These are phyloP conservation scores for Anser brachyrhynchus DNA, from an alignment of 2,113 vertebrate genomes.

Conservation along the genomic window DNA sequence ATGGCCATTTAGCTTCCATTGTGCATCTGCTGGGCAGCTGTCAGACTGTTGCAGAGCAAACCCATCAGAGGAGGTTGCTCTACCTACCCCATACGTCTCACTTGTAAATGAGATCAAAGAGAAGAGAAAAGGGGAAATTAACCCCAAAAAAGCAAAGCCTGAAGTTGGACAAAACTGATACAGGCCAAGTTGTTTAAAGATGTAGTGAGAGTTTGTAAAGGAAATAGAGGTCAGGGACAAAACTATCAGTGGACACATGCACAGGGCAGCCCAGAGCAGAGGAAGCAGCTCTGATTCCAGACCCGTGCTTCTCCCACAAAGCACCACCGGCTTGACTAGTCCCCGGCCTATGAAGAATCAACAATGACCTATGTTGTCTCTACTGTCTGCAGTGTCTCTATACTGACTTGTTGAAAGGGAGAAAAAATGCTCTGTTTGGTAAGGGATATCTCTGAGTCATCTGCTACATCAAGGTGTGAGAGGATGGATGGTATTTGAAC, in stretches of 20 bases:
- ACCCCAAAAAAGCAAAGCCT: background rate
- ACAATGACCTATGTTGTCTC: background rate
- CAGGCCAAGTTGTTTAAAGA: background rate
- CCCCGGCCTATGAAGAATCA: background rate
- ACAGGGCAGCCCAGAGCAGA: background rate
- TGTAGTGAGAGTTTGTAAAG: rapidly evolving
- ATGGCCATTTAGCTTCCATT: background rate
- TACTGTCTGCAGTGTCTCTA: background rate
- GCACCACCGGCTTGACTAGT: background rate
- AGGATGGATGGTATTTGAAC: background rate
- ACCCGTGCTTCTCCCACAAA: background rate
- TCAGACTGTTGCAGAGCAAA: background rate
- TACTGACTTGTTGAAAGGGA: background rate
- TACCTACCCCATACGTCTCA: rapidly evolving
- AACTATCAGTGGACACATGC: rapidly evolving
- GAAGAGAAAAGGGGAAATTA: background rate
- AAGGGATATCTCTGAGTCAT: background rate
- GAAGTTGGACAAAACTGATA: background rate
- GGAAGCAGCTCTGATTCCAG: background rate
- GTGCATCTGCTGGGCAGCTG: background rate
- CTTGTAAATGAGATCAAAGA: background rate
- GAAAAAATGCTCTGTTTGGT: background rate
- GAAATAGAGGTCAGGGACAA: rapidly evolving
- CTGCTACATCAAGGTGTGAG: background rate
- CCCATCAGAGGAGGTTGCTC: background rate